Conservation (phyloP, 1,140 invertebrate species). For the Trigoniulus corallinus region DNA sequence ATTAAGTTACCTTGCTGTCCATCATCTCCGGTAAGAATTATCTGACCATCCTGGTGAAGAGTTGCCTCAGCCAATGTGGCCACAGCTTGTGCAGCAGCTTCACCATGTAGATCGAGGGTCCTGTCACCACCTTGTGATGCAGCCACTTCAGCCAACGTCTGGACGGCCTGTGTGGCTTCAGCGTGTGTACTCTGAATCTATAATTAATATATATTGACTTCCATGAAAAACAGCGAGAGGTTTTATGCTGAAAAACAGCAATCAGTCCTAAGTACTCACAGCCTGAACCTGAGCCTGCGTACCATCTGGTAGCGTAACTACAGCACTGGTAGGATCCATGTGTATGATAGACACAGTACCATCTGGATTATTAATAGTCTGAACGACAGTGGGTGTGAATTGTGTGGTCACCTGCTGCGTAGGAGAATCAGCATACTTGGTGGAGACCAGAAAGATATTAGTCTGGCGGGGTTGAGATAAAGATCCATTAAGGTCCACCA, state of each 20-base stretch:
- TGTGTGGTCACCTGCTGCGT: conserved; percentile 24
- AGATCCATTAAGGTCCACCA: not conserved
- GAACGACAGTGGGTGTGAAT: conserved; percentile 77
- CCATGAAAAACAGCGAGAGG: not conserved
- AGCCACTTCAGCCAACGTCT: conserved; percentile 57
- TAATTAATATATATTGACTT: conserved; percentile 1
- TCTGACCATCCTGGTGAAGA: conserved; percentile 76
- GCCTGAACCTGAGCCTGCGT: conserved; percentile 88
- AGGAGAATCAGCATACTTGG: not conserved
- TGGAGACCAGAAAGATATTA: not conserved
- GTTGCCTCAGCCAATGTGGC: conserved; percentile 53
- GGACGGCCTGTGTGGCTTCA: conserved; percentile 44
- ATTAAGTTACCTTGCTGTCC: conserved; percentile 52
- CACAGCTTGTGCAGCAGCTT: conserved; percentile 32
- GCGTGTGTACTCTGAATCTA: conserved; percentile 18
- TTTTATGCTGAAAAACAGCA: not conserved
- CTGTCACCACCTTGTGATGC: conserved; percentile 14
- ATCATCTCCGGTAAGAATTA: conserved; percentile 86
- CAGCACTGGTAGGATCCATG: conserved; percentile 83
- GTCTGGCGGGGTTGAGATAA: not conserved
- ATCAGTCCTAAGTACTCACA: not conserved
- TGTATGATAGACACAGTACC: conserved; percentile 91
- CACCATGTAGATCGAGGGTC: conserved; percentile 22
- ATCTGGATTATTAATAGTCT: conserved; percentile 91
- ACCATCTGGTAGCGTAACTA: conserved; percentile 87